Evolutionary conservation across 2,113 vertebrate genomes (phyloP).

Genomic region (Macquaria ambigua): DNA sequence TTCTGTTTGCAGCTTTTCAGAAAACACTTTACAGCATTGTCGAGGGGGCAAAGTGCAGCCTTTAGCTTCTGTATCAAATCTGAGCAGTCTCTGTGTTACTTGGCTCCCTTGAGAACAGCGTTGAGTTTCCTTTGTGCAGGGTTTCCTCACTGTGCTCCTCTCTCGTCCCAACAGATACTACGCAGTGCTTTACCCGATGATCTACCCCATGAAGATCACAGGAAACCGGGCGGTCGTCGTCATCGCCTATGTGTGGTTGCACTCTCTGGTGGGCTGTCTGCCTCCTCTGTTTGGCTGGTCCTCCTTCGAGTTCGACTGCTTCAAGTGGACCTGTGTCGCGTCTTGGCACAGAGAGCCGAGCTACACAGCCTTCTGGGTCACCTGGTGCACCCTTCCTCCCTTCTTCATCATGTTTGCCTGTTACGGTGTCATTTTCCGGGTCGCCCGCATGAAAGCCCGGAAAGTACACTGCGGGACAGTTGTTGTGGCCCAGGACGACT

Average conservation of each 20-base stretch:
- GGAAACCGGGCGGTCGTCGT: slow-evolving; percentile 94
- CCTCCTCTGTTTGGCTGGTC: slow-evolving; percentile 98
- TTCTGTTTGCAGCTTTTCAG: slow-evolving; percentile 51
- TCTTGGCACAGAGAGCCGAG: slow-evolving; percentile 92
- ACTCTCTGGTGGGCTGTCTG: slow-evolving; percentile 94
- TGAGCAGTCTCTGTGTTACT: slow-evolving; percentile 16
- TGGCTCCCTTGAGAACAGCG: neutral
- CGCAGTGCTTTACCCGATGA: slow-evolving; percentile 97
- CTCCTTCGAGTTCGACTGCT: slow-evolving; percentile 94
- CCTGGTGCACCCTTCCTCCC: slow-evolving; percentile 93
- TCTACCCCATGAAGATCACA: slow-evolving; percentile 99
- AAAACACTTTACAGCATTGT: slow-evolving; percentile 27
- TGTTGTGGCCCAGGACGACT: slow-evolving; percentile 87
- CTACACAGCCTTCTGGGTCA: slow-evolving; percentile 95
- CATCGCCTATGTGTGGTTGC: slow-evolving; percentile 95
- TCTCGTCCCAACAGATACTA: slow-evolving; percentile 89
- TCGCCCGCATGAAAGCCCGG: slow-evolving; percentile 96
- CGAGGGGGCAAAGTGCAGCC: neutral
- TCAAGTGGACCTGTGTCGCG: slow-evolving; percentile 97
- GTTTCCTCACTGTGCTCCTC: slow-evolving; percentile 12
- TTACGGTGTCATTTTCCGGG: slow-evolving; percentile 96
- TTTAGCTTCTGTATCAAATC: slow-evolving; percentile 27
- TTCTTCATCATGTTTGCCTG: slow-evolving; percentile 92
- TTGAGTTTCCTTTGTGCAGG: neutral
- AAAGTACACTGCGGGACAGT: slow-evolving; percentile 95